Conservation (phyloP, 1,140 invertebrate genomes). For the Pseudomyrmex flavicornis region DNA sequence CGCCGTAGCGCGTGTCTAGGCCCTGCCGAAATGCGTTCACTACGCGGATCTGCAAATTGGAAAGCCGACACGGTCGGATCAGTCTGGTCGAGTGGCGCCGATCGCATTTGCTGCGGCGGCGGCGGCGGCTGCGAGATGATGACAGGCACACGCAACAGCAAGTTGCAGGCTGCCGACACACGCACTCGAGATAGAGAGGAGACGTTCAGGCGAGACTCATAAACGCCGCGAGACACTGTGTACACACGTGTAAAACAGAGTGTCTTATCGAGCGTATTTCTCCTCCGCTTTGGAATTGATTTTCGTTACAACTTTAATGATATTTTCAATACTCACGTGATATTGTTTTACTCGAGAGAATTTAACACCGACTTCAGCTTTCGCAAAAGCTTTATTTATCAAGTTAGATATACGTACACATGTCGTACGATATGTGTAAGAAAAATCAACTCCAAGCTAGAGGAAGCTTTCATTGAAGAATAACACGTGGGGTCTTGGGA, state of each 20-base stretch:
- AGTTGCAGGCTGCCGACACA: slow-evolving; percentile 56
- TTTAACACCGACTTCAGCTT: background rate
- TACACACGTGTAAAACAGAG: background rate
- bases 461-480: slow-evolving; percentile 9
- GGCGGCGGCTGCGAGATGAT: background rate
- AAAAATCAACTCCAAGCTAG: background rate
- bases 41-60: slow-evolving; percentile 96
- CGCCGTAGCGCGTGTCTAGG: slow-evolving; percentile 96
- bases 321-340: too few species aligned
- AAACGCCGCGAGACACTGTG: slow-evolving; percentile 37
- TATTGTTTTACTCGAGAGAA: background rate
- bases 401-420: background rate
- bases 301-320: background rate
- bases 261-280: background rate
- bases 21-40: slow-evolving; percentile 99
- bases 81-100: slow-evolving; percentile 14
- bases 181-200: slow-evolving; percentile 50
- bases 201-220: slow-evolving; percentile 49
- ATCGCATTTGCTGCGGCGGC: slow-evolving; percentile 21
- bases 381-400: background rate
- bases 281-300: background rate
- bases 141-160: slow-evolving; percentile 59
- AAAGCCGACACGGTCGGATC: slow-evolving; percentile 64
- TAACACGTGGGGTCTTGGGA: slow-evolving; percentile 37
- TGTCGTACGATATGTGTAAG: too few species aligned